Conservation (phyloP, 2,113 vertebrate genomes). For the Sinocyclocheilus maitianheensis region DNA sequence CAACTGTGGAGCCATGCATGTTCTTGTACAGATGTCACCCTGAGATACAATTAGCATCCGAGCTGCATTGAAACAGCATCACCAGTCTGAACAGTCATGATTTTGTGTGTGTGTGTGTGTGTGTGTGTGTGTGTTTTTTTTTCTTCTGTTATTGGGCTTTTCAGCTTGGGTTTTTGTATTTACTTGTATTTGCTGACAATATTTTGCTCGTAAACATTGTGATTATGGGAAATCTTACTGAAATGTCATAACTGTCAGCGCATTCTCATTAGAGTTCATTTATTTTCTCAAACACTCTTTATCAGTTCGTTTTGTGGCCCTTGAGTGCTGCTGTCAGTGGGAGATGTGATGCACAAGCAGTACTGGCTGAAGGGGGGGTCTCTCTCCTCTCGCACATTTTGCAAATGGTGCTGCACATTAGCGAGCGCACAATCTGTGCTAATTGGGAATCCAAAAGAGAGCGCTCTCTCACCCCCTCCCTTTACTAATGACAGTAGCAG, state of each 20-base stretch:
- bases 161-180: background rate
- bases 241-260: constrained; percentile 16
- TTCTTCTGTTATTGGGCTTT: background rate
- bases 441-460: constrained; percentile 56
- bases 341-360: background rate
- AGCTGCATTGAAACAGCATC: background rate
- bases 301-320: background rate
- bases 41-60: background rate
- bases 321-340: constrained; percentile 12
- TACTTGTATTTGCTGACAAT: background rate
- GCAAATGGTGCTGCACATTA: constrained; percentile 37
- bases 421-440: constrained; percentile 42
- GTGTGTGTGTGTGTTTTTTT: too few species aligned
- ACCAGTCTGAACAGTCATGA: background rate
- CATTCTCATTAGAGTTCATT: constrained; percentile 24
- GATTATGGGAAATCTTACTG: background rate
- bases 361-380: background rate
- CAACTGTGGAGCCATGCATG: background rate
- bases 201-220: background rate
- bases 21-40: background rate
- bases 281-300: background rate
- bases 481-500: constrained; percentile 29
- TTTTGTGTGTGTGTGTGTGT: background rate
- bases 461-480: constrained; percentile 8
- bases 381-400: constrained; percentile 44